Conservation (phyloP, 2,113 vertebrate genomes). For the Catharus minimus region DNA sequence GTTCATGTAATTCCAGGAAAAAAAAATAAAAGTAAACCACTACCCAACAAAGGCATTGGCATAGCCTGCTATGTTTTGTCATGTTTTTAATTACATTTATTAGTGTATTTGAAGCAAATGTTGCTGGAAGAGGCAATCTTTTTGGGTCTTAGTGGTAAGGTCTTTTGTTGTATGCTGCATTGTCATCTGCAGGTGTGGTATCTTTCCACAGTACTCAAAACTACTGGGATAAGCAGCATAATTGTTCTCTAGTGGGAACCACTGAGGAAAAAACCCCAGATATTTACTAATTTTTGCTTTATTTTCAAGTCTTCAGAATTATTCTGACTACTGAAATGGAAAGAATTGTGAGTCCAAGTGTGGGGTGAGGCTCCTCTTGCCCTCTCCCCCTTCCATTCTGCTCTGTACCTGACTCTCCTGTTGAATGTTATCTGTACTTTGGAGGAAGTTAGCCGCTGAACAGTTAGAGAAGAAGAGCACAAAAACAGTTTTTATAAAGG, state of each 20-base stretch:
- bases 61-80: not conserved
- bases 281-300: not conserved
- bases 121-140: not conserved
- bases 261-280: not conserved
- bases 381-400: not conserved
- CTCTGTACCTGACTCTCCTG: not conserved
- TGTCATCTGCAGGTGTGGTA: not conserved
- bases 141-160: not conserved
- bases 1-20: not conserved
- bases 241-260: not conserved
- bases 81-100: not conserved
- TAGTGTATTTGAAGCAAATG: not conserved
- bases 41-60: not conserved
- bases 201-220: not conserved
- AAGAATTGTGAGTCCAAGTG: not conserved
- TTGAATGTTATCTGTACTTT: not conserved
- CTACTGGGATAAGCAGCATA: not conserved
- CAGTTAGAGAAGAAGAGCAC: rapidly evolving
- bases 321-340: not conserved
- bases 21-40: not conserved
- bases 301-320: not conserved
- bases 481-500: not conserved
- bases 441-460: not conserved
- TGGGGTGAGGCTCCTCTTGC: not conserved
- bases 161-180: not conserved